These are phyloP conservation scores for Emberiza fucata DNA, from an alignment of 2,113 vertebrate genomes.

Conservation along the genomic window DNA sequence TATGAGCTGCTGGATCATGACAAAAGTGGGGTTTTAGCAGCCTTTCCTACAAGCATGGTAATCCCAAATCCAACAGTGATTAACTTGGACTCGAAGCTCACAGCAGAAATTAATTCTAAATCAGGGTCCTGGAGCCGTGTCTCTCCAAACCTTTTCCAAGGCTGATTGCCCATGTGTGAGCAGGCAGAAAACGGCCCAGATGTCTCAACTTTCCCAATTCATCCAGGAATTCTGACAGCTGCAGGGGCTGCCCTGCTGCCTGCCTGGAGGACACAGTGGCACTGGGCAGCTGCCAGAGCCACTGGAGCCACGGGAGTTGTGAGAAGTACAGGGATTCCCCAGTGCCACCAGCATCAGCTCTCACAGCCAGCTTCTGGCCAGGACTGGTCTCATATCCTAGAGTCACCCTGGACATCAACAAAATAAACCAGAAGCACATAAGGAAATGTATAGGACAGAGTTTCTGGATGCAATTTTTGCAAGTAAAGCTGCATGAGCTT, in stretches of 20 bases:
- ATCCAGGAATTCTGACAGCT: background rate
- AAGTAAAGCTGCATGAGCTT: background rate
- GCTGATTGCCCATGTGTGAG: background rate
- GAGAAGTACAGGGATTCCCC: background rate
- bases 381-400: background rate
- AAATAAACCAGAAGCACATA: background rate
- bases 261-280: background rate
- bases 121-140: conserved; percentile 8
- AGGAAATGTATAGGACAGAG: background rate
- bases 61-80: conserved; percentile 61
- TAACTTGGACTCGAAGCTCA: conserved; percentile 43
- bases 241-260: background rate
- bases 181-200: background rate
- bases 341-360: rapidly evolving
- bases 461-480: background rate
- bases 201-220: background rate
- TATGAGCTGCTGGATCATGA: conserved; percentile 38
- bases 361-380: background rate
- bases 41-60: conserved; percentile 34
- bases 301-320: rapidly evolving
- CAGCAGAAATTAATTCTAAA: conserved; percentile 56
- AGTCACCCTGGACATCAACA: background rate
- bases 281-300: background rate
- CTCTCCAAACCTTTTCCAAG: conserved; percentile 13
- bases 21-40: conserved; percentile 41